phyloP scores from a whole-genome alignment of 2,888 invertebrate genomes.

The Napeogenes sylphis region DNA sequence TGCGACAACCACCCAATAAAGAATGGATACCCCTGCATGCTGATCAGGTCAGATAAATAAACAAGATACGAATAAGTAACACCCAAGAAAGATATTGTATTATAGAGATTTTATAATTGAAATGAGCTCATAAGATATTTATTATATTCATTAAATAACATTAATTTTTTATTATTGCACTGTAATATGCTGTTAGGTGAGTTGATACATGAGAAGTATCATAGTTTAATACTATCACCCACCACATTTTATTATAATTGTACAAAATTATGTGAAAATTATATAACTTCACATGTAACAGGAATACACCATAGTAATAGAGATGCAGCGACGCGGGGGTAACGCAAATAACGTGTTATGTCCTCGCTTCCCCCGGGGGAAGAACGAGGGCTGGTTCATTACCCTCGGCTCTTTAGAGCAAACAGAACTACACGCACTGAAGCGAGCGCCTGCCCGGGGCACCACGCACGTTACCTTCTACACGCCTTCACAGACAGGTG shows the following conservation, averaged over 20 bases:
- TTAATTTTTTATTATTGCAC: too few relatives aligned
- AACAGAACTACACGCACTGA: constrained; percentile 88
- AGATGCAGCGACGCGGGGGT: constrained; percentile 73
- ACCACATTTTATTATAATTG: background rate
- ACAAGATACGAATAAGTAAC: background rate
- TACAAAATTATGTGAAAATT: background rate
- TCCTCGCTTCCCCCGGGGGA: constrained; percentile 93
- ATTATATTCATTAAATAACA: too few relatives aligned
- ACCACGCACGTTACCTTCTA: constrained; percentile 55
- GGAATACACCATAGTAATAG: constrained; percentile 84
- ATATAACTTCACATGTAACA: constrained; percentile 34
- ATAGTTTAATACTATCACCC: too few relatives aligned
- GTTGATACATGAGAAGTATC: too few relatives aligned
- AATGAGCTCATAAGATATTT: too few relatives aligned
- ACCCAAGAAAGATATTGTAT: background rate
- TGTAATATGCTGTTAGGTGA: too few relatives aligned
- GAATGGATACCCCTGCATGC: constrained; percentile 81
- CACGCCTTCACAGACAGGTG: constrained; percentile 55
- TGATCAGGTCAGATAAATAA: constrained; percentile 69
- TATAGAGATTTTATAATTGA: too few relatives aligned
- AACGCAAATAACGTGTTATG: constrained; percentile 82
- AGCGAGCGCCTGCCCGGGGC: constrained; percentile 81
- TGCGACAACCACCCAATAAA: constrained; percentile 56
- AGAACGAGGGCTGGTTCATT: constrained; percentile 97
- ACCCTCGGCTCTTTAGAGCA: constrained; percentile 85